phyloP scores from a whole-genome alignment of 64 coral and sea anemone species.

The Exaiptasia diaphana region DNA sequence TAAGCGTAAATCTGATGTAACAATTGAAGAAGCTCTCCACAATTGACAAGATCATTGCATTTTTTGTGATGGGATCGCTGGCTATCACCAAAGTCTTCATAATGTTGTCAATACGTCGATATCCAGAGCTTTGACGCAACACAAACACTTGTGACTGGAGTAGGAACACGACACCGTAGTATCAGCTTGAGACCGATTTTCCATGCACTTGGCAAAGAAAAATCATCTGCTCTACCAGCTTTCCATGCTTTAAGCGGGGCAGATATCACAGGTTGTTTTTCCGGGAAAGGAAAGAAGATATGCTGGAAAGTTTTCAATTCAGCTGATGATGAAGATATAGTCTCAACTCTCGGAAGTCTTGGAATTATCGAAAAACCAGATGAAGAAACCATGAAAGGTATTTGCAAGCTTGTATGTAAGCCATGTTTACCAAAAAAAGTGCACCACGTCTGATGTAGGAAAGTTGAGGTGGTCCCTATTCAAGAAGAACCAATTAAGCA shows the following conservation, averaged over 20 bases:
- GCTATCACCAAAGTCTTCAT: conserved; percentile 12
- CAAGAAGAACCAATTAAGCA: no score
- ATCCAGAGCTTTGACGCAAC: conserved; percentile 26
- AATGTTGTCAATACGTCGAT: conserved; percentile 32
- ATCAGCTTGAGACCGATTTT: conserved; percentile 6
- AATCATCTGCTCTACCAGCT: conserved; percentile 6
- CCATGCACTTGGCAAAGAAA: conserved; percentile 16
- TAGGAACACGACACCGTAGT: neutral
- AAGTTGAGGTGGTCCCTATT: neutral
- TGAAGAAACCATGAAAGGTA: no score
- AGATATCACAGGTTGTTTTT: conserved; percentile 21
- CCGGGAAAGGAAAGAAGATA: conserved; percentile 14
- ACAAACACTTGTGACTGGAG: conserved; percentile 8
- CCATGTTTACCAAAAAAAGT: neutral
- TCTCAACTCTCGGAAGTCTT: neutral
- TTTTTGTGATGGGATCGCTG: conserved; percentile 24
- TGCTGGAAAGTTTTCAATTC: conserved; percentile 32
- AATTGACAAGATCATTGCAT: conserved; percentile 11
- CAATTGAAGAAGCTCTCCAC: neutral
- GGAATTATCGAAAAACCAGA: neutral
- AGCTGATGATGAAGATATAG: conserved; percentile 17
- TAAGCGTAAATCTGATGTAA: neutral
- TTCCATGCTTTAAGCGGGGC: conserved; percentile 30
- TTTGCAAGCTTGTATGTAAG: neutral
- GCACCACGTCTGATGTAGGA: neutral